Conservation (phyloP, 2,888 invertebrate species). For the Ochropleura leucogaster region DNA sequence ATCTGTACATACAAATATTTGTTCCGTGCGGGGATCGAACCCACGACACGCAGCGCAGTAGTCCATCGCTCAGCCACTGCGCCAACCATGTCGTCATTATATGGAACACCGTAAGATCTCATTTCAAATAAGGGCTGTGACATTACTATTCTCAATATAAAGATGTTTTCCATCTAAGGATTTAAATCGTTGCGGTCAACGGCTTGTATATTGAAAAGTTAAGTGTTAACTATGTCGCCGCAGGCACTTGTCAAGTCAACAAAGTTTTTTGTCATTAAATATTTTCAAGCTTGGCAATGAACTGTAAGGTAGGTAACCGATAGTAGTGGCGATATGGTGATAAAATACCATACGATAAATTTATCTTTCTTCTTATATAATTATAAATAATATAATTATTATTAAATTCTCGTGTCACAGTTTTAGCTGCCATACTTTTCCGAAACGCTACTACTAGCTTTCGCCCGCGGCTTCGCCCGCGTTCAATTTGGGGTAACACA, state of each 20-base stretch:
- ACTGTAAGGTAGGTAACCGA: conserved; percentile 2
- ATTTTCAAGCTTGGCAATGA: conserved; percentile 4
- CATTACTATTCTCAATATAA: no score
- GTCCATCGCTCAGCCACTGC: no score
- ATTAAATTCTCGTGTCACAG: no score
- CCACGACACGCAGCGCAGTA: no score
- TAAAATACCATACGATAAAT: not conserved
- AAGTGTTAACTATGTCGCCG: not conserved
- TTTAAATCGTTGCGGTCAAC: not conserved
- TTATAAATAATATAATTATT: no score
- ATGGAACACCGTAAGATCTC: not conserved
- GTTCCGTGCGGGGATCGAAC: no score
- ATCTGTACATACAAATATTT: no score
- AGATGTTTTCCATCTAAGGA: not conserved
- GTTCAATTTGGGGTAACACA: no score
- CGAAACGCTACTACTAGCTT: no score
- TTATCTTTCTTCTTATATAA: no score
- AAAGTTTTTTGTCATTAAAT: conserved; percentile 34
- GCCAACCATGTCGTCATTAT: not conserved
- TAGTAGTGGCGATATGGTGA: not conserved
- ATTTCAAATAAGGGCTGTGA: not conserved
- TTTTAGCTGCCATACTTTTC: no score
- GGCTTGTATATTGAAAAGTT: conserved; percentile 35
- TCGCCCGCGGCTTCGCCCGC: no score
- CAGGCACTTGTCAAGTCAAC: conserved; percentile 18